phyloP scores from a whole-genome alignment of 53 echinoderm and acorn worm genomes.

The Holothuria scabra region DNA sequence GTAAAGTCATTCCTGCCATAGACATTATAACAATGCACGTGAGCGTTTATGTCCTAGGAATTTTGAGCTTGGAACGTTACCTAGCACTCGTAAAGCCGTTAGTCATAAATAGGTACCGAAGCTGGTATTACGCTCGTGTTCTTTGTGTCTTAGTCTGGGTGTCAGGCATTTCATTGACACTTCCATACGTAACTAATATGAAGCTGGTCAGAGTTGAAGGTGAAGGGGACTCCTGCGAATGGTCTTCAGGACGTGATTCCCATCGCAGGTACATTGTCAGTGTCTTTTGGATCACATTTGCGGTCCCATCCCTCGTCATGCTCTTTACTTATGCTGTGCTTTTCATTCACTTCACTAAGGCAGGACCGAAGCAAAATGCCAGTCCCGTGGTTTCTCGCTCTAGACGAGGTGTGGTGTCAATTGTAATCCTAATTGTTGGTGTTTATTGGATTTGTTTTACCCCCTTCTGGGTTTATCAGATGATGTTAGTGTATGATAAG shows the following conservation, averaged over 20 bases:
- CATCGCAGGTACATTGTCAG: constrained; percentile 48
- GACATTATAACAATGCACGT: constrained; percentile 72
- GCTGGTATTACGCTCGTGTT: constrained; percentile 59
- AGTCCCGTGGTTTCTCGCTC: constrained; percentile 49
- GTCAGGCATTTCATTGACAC: constrained; percentile 40
- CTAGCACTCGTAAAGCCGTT: constrained; percentile 66
- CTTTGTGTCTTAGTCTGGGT: constrained; percentile 60
- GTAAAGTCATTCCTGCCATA: constrained; percentile 58
- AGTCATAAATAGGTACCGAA: constrained; percentile 63
- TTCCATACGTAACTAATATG: constrained; percentile 47
- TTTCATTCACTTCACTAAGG: constrained; percentile 57
- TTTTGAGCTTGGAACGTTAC: constrained; percentile 71
- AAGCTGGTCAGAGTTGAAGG: constrained; percentile 3
- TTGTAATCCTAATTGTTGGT: constrained; percentile 65
- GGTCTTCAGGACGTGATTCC: constrained; percentile 53
- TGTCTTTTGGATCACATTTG: constrained; percentile 61
- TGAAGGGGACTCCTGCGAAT: constrained; percentile 39
- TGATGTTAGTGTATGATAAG: constrained; percentile 45
- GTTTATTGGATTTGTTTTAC: constrained; percentile 74
- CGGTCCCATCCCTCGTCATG: constrained; percentile 66
- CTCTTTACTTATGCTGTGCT: constrained; percentile 43
- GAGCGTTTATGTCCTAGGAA: constrained; percentile 60
- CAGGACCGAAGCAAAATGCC: constrained; percentile 32
- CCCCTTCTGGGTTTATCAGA: constrained; percentile 70
- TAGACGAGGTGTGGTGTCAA: constrained; percentile 57